Base-by-base conservation (phyloP, 2,113 vertebrate genomes). In the Chaenocephalus aceratus region DNA sequence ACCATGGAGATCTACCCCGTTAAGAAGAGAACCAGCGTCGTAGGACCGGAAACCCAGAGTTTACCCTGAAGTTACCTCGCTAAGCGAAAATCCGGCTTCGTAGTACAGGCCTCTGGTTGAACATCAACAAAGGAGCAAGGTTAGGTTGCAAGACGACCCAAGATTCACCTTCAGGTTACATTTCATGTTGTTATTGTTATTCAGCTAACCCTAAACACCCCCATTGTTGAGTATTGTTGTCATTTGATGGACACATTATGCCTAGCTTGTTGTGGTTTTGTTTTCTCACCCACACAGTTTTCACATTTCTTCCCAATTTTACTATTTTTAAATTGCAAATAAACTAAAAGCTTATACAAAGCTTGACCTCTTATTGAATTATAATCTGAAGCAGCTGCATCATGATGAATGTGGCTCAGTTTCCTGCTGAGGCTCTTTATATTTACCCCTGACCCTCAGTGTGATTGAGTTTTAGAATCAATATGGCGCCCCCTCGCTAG, bases 381-480 rank as follows among this genome's bases (percentile, higher is more conserved):
- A 51, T 16, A 34, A 45, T 1, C 21, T 59, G 8, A 65, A 76
- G 66, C 53, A 59, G 44, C n/a, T 46, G 64, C 51, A 71, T 61
- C 57, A 80, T 18, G 5, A 80, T 18, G 5, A 5, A 57, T 71
- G 26, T 73, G 30, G 30, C 46, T 67, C 34, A 46, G 60, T 46
- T 13, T 72, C 23, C 52, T 10, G 36, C 21, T 26, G 46, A 56
- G 56, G 64, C 34, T 80, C 62, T 77, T 70, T 30, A 45, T 34
- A 41, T 66, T 69, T 62, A 34, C 46, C 54, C 41, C 56, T 52
- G 11, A 74, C 23, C 57, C 53, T 59, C 26, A 30, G 52, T 69
- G 63, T 83, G 61, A 83, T 72, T 0, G 10, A 83, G 64, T 54
- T 70, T 82, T 6, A 57, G 21, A 79, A 87, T 84, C 82, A 78